A percentile compares a stretch with the other conserved stretches of the same genome.
Conservation (phyloP, 2,888 invertebrate species). For the Drosophila niveifrons region DNA sequence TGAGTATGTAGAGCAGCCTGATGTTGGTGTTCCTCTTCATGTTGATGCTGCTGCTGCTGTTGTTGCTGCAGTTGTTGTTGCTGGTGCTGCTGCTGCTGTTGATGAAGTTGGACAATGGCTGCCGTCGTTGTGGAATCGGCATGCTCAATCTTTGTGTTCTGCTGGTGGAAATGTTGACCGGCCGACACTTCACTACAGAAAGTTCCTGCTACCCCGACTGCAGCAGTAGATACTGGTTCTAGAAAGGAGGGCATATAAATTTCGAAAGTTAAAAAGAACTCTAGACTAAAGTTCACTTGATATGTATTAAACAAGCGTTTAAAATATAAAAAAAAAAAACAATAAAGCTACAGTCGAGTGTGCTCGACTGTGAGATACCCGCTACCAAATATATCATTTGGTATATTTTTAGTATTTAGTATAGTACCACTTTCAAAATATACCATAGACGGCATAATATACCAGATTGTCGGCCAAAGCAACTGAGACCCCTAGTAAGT, state of each 20-base stretch:
- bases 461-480: too few relatives aligned
- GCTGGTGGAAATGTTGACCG: slow-evolving; percentile 73
- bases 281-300: too few relatives aligned
- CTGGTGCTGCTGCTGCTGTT: slow-evolving; percentile 58
- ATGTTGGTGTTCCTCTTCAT: slow-evolving; percentile 62
- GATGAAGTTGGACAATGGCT: slow-evolving; percentile 51
- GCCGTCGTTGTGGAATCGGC: slow-evolving; percentile 85
- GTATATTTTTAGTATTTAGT: too few relatives aligned
- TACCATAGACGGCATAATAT: too few relatives aligned
- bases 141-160: slow-evolving; percentile 83
- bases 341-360: too few relatives aligned
- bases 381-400: too few relatives aligned
- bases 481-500: too few relatives aligned
- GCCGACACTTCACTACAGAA: slow-evolving; percentile 80
- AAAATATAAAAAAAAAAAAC: too few relatives aligned
- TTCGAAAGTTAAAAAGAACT: not conserved
- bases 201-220: slow-evolving; percentile 71
- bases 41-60: slow-evolving; percentile 64
- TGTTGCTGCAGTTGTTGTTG: slow-evolving; percentile 58
- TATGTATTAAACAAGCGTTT: too few relatives aligned
- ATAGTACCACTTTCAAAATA: too few relatives aligned
- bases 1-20: slow-evolving; percentile 64
- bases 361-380: too few relatives aligned
- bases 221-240: slow-evolving; percentile 67
- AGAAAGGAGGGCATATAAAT: slow-evolving; percentile 38